Base-by-base conservation (phyloP, 2,888 invertebrate genomes). In the Acronicta alni region DNA sequence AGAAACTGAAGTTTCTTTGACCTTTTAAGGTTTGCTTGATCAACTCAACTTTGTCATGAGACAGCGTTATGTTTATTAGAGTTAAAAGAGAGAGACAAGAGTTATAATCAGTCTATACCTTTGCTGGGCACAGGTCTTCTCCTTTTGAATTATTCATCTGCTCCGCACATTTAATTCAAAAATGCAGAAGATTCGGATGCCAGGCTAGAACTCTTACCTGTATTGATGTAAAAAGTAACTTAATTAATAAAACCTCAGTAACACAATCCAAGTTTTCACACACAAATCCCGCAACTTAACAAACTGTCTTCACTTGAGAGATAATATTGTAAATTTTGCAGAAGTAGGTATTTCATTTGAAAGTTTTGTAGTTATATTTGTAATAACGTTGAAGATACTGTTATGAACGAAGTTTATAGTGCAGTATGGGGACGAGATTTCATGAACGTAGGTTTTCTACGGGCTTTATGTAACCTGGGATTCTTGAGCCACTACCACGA, bases 391-490 rank as follows among this genome's bases (percentile, higher is more conserved):
- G 48, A 57, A 71, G 51, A 67, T 60, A 8, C 0, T 32, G 53
- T 53, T 67, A 72, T 47, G 44, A 55, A 18, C 20, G 14, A 72
- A 69, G 43, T 72, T 57, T 57, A 43, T 17, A 53, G 37, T 46
- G 42, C 26, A 39, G 12, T 39, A 20, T 42, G 26, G 45, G 51
- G 44, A 55, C 46, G 49, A 54, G 48, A 53, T 57, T 68, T 49
- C 9, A 43, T n/a, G 1, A 54, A 23, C 9, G 2, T 44, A 7
- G 18, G 37, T 39, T 30, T 47, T 37, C 39, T 39, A 14, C 10
- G 30, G 12, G 3, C 16, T 32, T 16, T 32, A 12, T 30, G 1
- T 12, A 6, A 26, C 20, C 5, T 4, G 5, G 5, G 4, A 23
- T 23, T 23, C 23, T 23, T 8, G 23, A 23, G 5, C 2, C 3